Conservation (phyloP, 2,113 vertebrate species). For the Xenopus tropicalis region DNA sequence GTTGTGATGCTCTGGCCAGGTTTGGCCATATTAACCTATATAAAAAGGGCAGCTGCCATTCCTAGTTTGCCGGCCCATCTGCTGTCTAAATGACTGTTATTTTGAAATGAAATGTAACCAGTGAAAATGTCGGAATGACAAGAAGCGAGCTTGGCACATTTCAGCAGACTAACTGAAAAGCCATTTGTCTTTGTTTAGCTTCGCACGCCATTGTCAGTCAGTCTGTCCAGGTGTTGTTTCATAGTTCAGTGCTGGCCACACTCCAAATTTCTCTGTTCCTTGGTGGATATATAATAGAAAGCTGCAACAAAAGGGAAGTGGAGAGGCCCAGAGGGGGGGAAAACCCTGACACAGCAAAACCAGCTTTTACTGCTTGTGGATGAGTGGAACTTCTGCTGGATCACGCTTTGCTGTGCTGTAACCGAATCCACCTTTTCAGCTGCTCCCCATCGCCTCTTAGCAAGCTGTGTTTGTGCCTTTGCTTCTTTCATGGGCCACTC, state of each 20-base stretch:
- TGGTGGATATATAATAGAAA: slow-evolving; percentile 1
- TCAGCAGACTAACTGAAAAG: slow-evolving; percentile 4
- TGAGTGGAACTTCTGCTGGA: not conserved
- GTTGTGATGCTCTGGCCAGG: too few species aligned
- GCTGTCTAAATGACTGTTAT: not conserved
- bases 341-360: slow-evolving; percentile 19
- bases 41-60: too few species aligned
- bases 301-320: slow-evolving; percentile 6
- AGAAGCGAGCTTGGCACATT: not conserved
- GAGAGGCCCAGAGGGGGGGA: not conserved
- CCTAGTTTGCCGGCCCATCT: not conserved
- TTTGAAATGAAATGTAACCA: slow-evolving; percentile 6
- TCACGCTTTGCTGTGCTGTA: not conserved
- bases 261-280: slow-evolving; percentile 10
- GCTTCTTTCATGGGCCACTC: not conserved
- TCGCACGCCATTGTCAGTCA: slow-evolving; percentile 14
- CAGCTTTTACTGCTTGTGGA: not conserved
- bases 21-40: too few species aligned
- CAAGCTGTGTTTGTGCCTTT: not conserved
- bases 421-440: slow-evolving; percentile 8
- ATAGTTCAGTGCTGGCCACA: not conserved
- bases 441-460: not conserved
- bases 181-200: slow-evolving; percentile 18
- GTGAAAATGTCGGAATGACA: not conserved
- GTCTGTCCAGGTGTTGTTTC: slow-evolving; percentile 22